phyloP scores from a whole-genome alignment of 2,888 invertebrate species.

The Heteropelma amictum region DNA sequence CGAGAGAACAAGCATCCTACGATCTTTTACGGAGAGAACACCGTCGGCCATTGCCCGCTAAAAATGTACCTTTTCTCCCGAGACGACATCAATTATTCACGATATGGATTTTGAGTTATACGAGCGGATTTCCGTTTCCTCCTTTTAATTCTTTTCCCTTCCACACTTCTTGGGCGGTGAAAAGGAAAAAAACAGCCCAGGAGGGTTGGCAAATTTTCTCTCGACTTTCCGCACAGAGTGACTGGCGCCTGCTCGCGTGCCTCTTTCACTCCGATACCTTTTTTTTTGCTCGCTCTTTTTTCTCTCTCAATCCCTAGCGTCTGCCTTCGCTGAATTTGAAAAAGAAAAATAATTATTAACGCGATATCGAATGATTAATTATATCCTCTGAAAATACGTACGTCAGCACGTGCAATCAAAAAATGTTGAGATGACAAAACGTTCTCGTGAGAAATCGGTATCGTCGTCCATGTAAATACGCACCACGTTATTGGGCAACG shows the following conservation, averaged over 20 bases:
- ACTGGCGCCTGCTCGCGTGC: constrained; percentile 63
- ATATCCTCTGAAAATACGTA: background rate
- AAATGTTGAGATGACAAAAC: no score
- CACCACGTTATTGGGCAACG: background rate
- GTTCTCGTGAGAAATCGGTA: no score
- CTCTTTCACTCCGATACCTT: no score
- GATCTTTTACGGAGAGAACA: constrained; percentile 6
- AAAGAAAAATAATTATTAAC: no score
- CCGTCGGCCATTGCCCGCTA: constrained; percentile 1
- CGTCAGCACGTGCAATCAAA: background rate
- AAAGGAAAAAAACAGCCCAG: constrained; percentile 58
- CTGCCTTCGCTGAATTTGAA: no score
- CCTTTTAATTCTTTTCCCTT: constrained; percentile 10
- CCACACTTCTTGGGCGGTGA: constrained; percentile 55
- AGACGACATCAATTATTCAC: constrained; percentile 69
- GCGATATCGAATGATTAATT: no score
- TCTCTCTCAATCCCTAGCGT: constrained; percentile 24
- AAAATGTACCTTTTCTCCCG: constrained; percentile 49
- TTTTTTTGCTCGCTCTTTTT: no score
- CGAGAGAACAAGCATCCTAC: constrained; percentile 11
- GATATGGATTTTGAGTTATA: constrained; percentile 67
- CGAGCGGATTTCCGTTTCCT: constrained; percentile 51
- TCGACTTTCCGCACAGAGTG: no score
- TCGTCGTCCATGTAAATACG: no score
- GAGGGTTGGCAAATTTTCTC: constrained; percentile 60